phyloP scores from a whole-genome alignment of 2,113 vertebrate species.

The Merops nubicus region DNA sequence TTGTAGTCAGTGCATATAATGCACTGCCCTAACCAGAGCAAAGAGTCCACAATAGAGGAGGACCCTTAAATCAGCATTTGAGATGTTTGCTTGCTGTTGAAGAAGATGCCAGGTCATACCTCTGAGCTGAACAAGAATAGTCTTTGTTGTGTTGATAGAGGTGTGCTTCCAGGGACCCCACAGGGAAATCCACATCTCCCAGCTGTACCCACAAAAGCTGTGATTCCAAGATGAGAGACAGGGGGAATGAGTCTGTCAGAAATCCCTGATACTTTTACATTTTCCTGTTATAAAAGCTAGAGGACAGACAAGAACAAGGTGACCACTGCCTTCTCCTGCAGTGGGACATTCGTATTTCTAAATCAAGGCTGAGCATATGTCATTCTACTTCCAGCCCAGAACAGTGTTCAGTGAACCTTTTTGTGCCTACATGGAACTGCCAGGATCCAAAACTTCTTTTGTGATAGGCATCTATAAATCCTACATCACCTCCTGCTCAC shows the following conservation, averaged over 20 bases:
- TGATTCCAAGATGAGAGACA: neutral
- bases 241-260: neutral
- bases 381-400: neutral
- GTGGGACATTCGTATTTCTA: neutral
- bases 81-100: neutral
- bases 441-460: neutral
- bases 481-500: neutral
- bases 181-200: neutral
- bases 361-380: neutral
- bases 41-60: neutral
- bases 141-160: neutral
- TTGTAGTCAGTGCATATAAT: neutral
- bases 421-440: neutral
- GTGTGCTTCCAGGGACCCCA: rapidly evolving
- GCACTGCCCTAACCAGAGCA: neutral
- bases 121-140: neutral
- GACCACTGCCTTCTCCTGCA: neutral
- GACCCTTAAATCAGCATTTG: neutral
- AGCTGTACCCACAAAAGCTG: neutral
- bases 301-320: neutral
- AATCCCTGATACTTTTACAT: neutral
- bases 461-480: neutral
- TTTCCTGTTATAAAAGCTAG: neutral
- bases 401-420: rapidly evolving
- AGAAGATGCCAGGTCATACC: neutral